Conservation (phyloP, 2,113 vertebrate species). For the Neoarius graeffei region DNA sequence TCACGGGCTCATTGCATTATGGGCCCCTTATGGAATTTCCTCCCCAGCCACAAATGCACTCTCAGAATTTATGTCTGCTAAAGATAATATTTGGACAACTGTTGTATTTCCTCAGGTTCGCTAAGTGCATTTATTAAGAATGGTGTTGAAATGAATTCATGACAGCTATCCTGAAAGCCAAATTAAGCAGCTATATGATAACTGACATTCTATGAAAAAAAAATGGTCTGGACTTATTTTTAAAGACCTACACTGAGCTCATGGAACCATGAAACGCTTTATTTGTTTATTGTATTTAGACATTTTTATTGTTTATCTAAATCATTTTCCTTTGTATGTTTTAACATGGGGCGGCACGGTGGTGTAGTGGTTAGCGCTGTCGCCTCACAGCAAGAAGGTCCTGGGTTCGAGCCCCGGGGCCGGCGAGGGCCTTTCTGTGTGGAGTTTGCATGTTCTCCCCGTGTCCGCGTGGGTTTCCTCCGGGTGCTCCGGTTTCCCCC, state of each 20-base stretch:
- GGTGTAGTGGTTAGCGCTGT: too few species aligned
- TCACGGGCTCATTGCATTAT: constrained; percentile 40
- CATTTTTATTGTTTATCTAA: not conserved
- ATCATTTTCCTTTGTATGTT: constrained; percentile 39
- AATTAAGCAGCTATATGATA: constrained; percentile 59
- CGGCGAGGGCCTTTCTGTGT: too few species aligned
- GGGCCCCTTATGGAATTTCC: constrained; percentile 68
- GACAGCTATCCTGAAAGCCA: constrained; percentile 63
- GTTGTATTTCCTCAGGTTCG: constrained; percentile 67
- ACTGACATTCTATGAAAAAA: constrained; percentile 54
- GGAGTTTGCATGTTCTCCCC: too few species aligned
- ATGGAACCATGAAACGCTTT: constrained; percentile 44
- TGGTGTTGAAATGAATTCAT: constrained; percentile 65
- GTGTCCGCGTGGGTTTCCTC: too few species aligned
- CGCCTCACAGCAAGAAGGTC: too few species aligned
- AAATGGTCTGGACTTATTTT: constrained; percentile 54
- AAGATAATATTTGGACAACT: constrained; percentile 71
- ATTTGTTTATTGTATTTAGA: constrained; percentile 37
- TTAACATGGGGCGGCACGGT: too few species aligned
- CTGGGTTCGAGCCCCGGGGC: too few species aligned
- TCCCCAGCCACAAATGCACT: constrained; percentile 52
- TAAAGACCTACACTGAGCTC: constrained; percentile 54
- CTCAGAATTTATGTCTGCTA: constrained; percentile 65
- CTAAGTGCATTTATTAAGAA: constrained; percentile 62
- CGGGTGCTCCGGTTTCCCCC: too few species aligned